These are phyloP conservation scores for Halichondria panicea DNA, from an alignment of 37 sponge, comb jelly and placozoan species.

Conservation along the genomic window DNA sequence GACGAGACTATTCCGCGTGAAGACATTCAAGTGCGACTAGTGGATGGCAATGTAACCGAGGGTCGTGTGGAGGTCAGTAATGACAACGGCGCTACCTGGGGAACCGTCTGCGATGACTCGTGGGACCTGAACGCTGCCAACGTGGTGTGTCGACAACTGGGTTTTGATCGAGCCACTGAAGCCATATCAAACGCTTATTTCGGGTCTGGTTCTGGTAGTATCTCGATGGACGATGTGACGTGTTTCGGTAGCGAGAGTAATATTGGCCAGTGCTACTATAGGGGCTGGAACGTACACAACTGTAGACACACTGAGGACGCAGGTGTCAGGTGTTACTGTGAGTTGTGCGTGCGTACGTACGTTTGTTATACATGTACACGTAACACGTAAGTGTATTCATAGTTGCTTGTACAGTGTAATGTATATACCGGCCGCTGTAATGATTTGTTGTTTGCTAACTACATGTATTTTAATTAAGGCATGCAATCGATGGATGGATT, in stretches of 20 bases:
- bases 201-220: conserved; percentile 13
- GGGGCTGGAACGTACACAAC: conserved; percentile 29
- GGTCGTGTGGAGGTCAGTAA: conserved; percentile 44
- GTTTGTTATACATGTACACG: background rate
- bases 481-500: too few relatives aligned
- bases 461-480: too few relatives aligned
- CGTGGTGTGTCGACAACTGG: conserved; percentile 59
- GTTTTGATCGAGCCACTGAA: conserved; percentile 32
- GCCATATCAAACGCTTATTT: conserved; percentile 30
- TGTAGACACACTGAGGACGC: conserved; percentile 57
- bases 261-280: conserved; percentile 17
- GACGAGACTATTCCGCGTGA: too few relatives aligned
- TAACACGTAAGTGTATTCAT: background rate
- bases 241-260: conserved; percentile 52
- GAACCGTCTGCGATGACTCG: conserved; percentile 67
- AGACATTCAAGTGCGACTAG: conserved; percentile 27
- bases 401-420: too few relatives aligned
- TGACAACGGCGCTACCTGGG: conserved; percentile 45
- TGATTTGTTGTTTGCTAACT: too few relatives aligned
- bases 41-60: conserved; percentile 24
- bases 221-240: conserved; percentile 52
- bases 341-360: background rate
- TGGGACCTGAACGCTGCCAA: conserved; percentile 44
- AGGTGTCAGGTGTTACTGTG: conserved; percentile 46
- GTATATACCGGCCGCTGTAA: too few relatives aligned